Percentiles rank a stretch among this genome's conserved stretches.
These are phyloP conservation scores for Rutpela maculata DNA, from an alignment of 2,888 invertebrate genomes.

Conservation along the genomic window DNA sequence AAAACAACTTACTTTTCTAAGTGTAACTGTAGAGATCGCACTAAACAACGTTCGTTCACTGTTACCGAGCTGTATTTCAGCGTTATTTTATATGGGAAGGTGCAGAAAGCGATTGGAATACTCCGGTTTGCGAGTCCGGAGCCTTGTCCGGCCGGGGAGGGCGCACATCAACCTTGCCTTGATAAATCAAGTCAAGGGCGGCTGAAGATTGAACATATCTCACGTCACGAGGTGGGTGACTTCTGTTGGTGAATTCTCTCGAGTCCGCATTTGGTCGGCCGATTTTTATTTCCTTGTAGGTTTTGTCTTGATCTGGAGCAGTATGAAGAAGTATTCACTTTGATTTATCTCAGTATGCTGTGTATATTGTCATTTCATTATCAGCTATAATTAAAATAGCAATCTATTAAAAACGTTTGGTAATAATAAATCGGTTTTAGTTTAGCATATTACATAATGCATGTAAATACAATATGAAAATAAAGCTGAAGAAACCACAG, in stretches of 20 bases:
- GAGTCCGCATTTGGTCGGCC: neutral
- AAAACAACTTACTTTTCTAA: slow-evolving; percentile 45
- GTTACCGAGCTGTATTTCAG: slow-evolving; percentile 43
- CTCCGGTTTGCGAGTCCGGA: slow-evolving; percentile 28
- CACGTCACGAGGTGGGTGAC: slow-evolving; percentile 27
- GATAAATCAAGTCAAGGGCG: slow-evolving; percentile 67
- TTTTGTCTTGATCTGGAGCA: slow-evolving; percentile 5
- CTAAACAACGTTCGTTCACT: slow-evolving; percentile 45
- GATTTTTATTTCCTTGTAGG: slow-evolving; percentile 28
- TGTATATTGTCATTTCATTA: neutral
- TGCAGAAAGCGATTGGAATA: slow-evolving; percentile 26
- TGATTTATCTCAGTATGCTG: neutral
- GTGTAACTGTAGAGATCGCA: slow-evolving; percentile 38
- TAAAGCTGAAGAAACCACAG: too few species aligned
- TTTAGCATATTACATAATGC: too few species aligned
- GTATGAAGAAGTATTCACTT: neutral
- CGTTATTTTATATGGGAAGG: slow-evolving; percentile 44
- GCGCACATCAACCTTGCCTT: slow-evolving; percentile 64
- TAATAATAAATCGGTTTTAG: too few species aligned
- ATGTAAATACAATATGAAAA: too few species aligned
- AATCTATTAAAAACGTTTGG: too few species aligned
- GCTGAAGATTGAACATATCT: slow-evolving; percentile 32
- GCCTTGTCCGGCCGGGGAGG: slow-evolving; percentile 56
- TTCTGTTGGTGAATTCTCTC: slow-evolving; percentile 21
- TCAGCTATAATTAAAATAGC: too few species aligned